Evolutionary conservation across 2,797 vertebrate species (phyloP), one percentile per base, ranked within the genome.

Genomic region (Salmo trutta): DNA sequence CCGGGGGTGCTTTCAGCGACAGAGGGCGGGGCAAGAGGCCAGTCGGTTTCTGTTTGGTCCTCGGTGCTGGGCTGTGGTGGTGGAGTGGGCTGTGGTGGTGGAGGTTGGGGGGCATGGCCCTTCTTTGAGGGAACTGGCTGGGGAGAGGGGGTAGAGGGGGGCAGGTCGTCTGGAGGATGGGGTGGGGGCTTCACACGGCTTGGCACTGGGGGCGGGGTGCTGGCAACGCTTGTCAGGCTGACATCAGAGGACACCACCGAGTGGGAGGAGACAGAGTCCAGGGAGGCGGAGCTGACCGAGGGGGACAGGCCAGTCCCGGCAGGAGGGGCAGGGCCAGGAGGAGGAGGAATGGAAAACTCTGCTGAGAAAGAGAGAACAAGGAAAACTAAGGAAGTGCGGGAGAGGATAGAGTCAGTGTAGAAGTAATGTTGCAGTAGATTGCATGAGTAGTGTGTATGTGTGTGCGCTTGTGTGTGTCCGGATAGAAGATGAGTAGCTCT

Each of bases 161-260:
- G 21, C 3, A 33, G 69, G 17, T 7, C 19, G 8, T 88, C 89
- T 0, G 52, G 16, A 12, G 84, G 82, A 0, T 81, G 86, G 0
- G 85, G 77, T 0, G 81, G 5, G 93, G 94, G 88, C 89, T 94
- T n/a, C 91, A 94, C 92, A 5, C 97, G 94, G 80, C 95, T 96
- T 0, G 98, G 98, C 29, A 99, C 95, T 0, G 98, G 98, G 0
- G 97, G 98, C 0, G 98, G 98, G 0, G 96, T 95, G 87, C 95
- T 95, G 82, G 95, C 93, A 16, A 94, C 93, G 79, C 96, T 98
- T 75, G 95, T 95, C 56, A 95, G 91, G 81, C 94, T 96, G 0
- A 90, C 90, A 36, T 98, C 97, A 0, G 96, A 96, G 0, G 88
- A 94, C 69, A 92, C 73, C 14, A 80, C 90, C 1, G 96, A 98